These are phyloP conservation scores for Diachasmimorpha longicaudata DNA, from an alignment of 1,140 invertebrate species.

Conservation along the genomic window DNA sequence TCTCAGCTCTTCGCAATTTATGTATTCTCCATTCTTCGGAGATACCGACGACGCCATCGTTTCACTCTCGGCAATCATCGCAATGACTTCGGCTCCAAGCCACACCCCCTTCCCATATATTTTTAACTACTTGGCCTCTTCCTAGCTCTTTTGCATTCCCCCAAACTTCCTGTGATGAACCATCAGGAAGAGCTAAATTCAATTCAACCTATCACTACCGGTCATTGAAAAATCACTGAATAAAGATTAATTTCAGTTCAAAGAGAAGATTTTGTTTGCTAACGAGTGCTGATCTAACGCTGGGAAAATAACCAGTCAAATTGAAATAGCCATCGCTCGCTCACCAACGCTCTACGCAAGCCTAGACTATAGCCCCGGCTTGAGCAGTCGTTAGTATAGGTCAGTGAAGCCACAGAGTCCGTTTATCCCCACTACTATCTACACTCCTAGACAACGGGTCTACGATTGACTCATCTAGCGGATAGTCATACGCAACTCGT, in stretches of 20 bases:
- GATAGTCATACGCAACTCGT: slow-evolving; percentile 44
- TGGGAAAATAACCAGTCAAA: background rate
- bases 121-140: slow-evolving; percentile 40
- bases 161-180: background rate
- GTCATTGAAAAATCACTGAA: too few species aligned
- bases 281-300: background rate
- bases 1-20: slow-evolving; percentile 5
- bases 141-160: slow-evolving; percentile 27
- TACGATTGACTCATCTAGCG: slow-evolving; percentile 61
- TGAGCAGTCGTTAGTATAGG: slow-evolving; percentile 48
- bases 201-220: background rate
- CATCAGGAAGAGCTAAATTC: background rate
- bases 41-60: background rate
- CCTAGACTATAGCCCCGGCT: slow-evolving; percentile 21
- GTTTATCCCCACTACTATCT: slow-evolving; percentile 36
- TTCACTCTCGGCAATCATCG: background rate
- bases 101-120: slow-evolving; percentile 5
- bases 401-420: slow-evolving; percentile 53
- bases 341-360: background rate
- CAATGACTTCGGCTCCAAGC: background rate
- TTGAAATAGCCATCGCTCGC: background rate
- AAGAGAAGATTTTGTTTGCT: background rate
- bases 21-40: background rate
- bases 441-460: slow-evolving; percentile 54
- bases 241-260: too few species aligned